These are phyloP conservation scores for Tamandua tetradactyla DNA, from an alignment of 2,797 vertebrate species.

Conservation along the genomic window DNA sequence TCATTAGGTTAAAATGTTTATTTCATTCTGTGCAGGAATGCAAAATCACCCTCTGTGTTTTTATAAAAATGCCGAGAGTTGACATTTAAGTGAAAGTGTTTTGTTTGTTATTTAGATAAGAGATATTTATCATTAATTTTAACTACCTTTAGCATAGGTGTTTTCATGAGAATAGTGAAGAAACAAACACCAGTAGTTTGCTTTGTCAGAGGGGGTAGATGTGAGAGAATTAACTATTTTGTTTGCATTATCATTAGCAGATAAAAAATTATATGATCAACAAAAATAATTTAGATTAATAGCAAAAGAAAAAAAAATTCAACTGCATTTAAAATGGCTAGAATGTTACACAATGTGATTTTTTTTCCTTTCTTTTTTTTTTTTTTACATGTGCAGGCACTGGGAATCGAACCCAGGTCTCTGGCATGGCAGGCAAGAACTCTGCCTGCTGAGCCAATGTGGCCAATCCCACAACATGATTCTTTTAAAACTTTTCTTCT, in stretches of 20 bases:
- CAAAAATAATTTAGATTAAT: not conserved
- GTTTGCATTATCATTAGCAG: not conserved
- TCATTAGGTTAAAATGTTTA: not conserved
- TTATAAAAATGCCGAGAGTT: not conserved
- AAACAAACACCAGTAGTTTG: not conserved
- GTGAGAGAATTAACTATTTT: not conserved
- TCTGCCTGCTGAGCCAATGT: too few species aligned
- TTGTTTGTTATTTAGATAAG: not conserved
- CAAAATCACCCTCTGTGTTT: not conserved
- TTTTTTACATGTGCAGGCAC: too few species aligned
- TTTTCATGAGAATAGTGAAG: not conserved
- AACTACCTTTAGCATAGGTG: not conserved
- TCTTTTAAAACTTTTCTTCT: not conserved
- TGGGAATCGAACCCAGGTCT: too few species aligned
- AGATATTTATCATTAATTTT: not conserved
- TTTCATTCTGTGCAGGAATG: not conserved
- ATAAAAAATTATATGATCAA: not conserved
- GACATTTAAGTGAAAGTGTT: not conserved
- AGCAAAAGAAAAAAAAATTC: not conserved
- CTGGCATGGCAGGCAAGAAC: too few species aligned
- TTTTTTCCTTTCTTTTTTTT: not conserved
- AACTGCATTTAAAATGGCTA: not conserved
- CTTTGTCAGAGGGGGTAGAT: not conserved
- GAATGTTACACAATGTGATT: not conserved
- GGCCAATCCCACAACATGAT: not conserved